Evolutionary conservation across 2,797 vertebrate genomes (phyloP).

Genomic region (Hafferia zeledoni): DNA sequence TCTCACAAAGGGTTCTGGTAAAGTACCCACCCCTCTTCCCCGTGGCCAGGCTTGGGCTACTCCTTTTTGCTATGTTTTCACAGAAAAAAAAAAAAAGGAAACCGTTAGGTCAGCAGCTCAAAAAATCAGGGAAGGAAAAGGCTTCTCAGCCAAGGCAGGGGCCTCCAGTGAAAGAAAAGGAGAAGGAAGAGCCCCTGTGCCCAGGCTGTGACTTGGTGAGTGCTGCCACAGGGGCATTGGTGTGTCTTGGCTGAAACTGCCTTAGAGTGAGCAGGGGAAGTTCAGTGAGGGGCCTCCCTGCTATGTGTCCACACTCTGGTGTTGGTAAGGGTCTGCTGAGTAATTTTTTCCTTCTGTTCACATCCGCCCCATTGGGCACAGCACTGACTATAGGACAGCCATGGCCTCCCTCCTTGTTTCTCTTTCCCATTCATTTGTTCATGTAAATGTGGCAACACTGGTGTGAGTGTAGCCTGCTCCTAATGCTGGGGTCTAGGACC

Average conservation of each 20-base stretch:
- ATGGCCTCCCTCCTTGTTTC: not conserved
- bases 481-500: not conserved
- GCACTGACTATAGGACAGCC: not conserved
- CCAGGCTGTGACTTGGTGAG: not conserved
- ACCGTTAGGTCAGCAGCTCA: not conserved
- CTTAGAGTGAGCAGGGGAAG: not conserved
- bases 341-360: not conserved
- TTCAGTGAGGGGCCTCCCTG: not conserved
- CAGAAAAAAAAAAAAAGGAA: not conserved
- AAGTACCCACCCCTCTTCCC: not conserved
- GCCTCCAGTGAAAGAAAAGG: conserved; percentile 2
- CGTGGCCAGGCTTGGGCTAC: not conserved
- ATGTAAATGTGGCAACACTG: not conserved
- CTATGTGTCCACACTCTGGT: not conserved
- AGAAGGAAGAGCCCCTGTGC: conserved; percentile 31
- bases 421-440: not conserved
- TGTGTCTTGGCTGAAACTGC: not conserved
- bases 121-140: conserved; percentile 33
- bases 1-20: not conserved
- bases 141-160: not conserved
- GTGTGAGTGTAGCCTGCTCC: not conserved
- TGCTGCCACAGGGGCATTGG: not conserved
- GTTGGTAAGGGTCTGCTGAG: not conserved
- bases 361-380: not conserved
- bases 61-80: conserved; percentile 2